Percentiles rank a stretch among this genome's conserved stretches.
Evolutionary conservation across 2,888 invertebrate genomes (phyloP).

Genomic region (Drosophila neonasuta): DNA sequence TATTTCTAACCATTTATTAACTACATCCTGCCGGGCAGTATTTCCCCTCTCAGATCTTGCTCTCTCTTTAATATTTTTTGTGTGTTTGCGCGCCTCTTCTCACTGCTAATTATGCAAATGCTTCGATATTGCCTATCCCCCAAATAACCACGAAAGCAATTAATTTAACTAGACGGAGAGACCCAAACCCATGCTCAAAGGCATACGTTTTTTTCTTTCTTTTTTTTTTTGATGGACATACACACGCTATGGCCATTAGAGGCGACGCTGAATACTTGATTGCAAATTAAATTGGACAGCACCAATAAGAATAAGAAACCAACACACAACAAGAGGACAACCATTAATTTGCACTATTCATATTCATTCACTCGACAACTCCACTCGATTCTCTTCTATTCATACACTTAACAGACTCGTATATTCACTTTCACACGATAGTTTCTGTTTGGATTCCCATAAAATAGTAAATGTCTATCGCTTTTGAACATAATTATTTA

Average conservation of each 20-base stretch:
- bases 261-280: constrained; percentile 68
- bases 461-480: constrained; percentile 29
- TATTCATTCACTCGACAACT: constrained; percentile 52
- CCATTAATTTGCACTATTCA: constrained; percentile 64
- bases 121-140: constrained; percentile 36
- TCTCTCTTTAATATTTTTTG: constrained; percentile 1
- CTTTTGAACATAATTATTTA: constrained; percentile 29
- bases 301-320: constrained; percentile 37
- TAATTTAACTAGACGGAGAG: constrained; percentile 47
- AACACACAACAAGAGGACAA: constrained; percentile 11
- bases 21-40: constrained; percentile 41
- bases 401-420: constrained; percentile 16
- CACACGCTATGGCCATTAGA: constrained; percentile 61
- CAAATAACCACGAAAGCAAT: constrained; percentile 41
- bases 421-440: constrained; percentile 36
- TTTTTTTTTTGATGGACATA: constrained; percentile 34
- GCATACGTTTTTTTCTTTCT: too few relatives aligned
- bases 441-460: constrained; percentile 3
- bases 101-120: constrained; percentile 62
- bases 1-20: constrained; percentile 24
- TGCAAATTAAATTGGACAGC: constrained; percentile 67
- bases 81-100: not conserved
- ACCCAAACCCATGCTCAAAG: constrained; percentile 23
- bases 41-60: not conserved
- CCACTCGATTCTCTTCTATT: constrained; percentile 34